Percentiles rank a stretch among this genome's conserved stretches.
Conservation (phyloP, 2,797 vertebrate genomes). For the Siniperca undulata region DNA sequence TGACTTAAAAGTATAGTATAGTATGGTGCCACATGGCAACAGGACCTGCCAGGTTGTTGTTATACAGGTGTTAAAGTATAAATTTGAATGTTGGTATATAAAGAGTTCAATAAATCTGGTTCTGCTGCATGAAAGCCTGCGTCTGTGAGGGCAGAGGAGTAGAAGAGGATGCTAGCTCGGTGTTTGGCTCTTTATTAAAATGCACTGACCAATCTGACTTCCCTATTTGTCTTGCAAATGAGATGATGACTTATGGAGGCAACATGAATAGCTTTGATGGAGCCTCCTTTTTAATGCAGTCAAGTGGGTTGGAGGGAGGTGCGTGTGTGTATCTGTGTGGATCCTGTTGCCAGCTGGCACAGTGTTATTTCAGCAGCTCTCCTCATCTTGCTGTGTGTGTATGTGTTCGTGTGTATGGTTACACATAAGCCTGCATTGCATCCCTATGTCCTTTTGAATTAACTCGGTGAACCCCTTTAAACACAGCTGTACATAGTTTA, state of each 20-base stretch:
- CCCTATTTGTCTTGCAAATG: conserved; percentile 84
- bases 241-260: conserved; percentile 81
- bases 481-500: conserved; percentile 79
- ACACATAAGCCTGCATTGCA: conserved; percentile 27
- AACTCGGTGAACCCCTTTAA: conserved; percentile 76
- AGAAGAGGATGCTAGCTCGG: conserved; percentile 27
- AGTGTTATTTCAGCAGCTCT: conserved; percentile 69
- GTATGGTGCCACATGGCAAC: not conserved
- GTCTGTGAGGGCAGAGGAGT: conserved; percentile 35
- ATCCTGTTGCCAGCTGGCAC: conserved; percentile 76
- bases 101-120: conserved; percentile 26
- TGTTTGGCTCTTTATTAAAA: conserved; percentile 73
- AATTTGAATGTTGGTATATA: conserved; percentile 15
- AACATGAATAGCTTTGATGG: conserved; percentile 82
- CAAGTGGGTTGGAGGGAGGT: conserved; percentile 75
- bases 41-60: not conserved
- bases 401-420: conserved; percentile 23
- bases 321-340: conserved; percentile 51
- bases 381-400: conserved; percentile 53
- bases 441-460: conserved; percentile 71
- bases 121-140: conserved; percentile 13
- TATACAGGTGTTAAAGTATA: conserved; percentile 7
- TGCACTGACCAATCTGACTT: conserved; percentile 75
- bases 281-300: conserved; percentile 80
- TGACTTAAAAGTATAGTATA: not conserved